Conservation (phyloP, 2,888 invertebrate genomes). For the Tipula helvola region DNA sequence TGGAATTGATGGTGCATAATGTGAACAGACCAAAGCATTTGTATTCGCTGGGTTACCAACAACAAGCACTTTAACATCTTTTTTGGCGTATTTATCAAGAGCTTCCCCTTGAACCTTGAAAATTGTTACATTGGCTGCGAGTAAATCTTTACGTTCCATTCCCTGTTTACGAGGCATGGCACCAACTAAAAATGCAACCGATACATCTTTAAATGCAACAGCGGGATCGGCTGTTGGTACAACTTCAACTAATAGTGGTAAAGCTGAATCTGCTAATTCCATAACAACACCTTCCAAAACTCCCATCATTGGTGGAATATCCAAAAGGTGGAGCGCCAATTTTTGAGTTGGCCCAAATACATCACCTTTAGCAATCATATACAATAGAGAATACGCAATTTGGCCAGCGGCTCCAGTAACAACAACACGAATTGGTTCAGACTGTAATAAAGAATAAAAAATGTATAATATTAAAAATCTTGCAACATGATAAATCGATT, state of each 20-base stretch:
- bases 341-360: slow-evolving; percentile 87
- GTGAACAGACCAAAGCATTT: slow-evolving; percentile 89
- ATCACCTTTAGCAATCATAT: slow-evolving; percentile 89
- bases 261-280: slow-evolving; percentile 92
- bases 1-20: slow-evolving; percentile 92
- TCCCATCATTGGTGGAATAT: slow-evolving; percentile 91
- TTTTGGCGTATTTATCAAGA: slow-evolving; percentile 77
- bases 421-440: slow-evolving; percentile 79
- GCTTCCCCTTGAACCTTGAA: slow-evolving; percentile 96
- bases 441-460: slow-evolving; percentile 33
- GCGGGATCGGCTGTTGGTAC: slow-evolving; percentile 78
- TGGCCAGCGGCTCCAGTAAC: slow-evolving; percentile 99
- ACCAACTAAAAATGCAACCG: slow-evolving; percentile 93
- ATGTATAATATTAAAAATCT: not conserved
- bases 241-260: slow-evolving; percentile 74
- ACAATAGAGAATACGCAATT: slow-evolving; percentile 93
- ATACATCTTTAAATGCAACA: slow-evolving; percentile 90
- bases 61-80: slow-evolving; percentile 87
- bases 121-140: slow-evolving; percentile 95
- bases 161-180: slow-evolving; percentile 96
- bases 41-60: slow-evolving; percentile 99
- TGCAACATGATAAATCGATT: not conserved
- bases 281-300: slow-evolving; percentile 97
- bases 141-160: slow-evolving; percentile 97
- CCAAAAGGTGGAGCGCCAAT: slow-evolving; percentile 77